A percentile compares a stretch with the other conserved stretches of the same genome.
Conservation (phyloP, 1,140 invertebrate genomes). For the Alviniconcha marisindica region DNA sequence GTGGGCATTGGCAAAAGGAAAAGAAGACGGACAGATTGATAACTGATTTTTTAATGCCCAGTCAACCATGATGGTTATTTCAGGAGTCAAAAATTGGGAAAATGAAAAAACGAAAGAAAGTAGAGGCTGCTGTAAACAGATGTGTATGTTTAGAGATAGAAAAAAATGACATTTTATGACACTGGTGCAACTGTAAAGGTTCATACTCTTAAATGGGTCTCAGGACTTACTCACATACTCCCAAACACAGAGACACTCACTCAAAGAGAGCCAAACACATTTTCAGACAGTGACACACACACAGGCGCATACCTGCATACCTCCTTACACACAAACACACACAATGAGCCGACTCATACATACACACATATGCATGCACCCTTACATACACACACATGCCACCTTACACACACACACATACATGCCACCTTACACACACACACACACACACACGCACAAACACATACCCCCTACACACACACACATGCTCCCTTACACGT, state of each 20-base stretch:
- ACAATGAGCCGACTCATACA: not conserved
- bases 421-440: not conserved
- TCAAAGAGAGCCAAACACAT: not conserved
- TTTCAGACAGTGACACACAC: not conserved
- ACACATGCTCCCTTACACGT: not conserved
- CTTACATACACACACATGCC: not conserved
- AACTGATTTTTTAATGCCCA: too few relatives aligned
- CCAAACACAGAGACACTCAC: not conserved
- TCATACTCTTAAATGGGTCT: too few relatives aligned
- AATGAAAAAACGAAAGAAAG: too few relatives aligned
- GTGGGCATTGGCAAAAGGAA: too few relatives aligned
- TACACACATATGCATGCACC: not conserved
- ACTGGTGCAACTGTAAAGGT: too few relatives aligned
- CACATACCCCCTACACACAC: not conserved
- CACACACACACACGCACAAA: not conserved
- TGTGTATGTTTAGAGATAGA: too few relatives aligned
- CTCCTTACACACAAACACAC: not conserved
- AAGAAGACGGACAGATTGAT: too few relatives aligned
- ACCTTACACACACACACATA: not conserved
- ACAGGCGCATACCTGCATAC: too few relatives aligned
- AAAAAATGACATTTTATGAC: too few relatives aligned
- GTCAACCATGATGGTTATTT: too few relatives aligned
- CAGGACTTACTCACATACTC: not conserved
- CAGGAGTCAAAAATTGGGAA: too few relatives aligned
- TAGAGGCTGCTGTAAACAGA: too few relatives aligned